phyloP scores from a whole-genome alignment of 2,888 invertebrate species.

The Drosophila greeni region DNA sequence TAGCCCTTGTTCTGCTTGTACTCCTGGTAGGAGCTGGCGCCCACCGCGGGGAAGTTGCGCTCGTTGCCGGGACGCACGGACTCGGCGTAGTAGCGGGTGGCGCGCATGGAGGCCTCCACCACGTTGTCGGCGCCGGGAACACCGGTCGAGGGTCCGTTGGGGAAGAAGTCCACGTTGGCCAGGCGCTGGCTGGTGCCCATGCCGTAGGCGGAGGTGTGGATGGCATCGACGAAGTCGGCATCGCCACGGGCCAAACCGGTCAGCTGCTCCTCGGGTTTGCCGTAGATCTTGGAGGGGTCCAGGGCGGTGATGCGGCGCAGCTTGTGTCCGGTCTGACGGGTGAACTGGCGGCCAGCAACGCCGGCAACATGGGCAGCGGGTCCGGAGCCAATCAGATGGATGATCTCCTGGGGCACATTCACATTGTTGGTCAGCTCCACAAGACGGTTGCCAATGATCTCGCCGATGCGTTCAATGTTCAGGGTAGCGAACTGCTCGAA shows the following conservation, averaged over 20 bases:
- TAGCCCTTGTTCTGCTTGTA: conserved; percentile 74
- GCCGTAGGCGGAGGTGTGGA: conserved; percentile 75
- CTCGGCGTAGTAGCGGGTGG: conserved; percentile 77
- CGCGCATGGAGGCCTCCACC: conserved; percentile 74
- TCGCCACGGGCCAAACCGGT: conserved; percentile 75
- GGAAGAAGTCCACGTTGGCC: conserved; percentile 77
- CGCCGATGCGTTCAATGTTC: conserved; percentile 67
- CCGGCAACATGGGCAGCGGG: conserved; percentile 77
- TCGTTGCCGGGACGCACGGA: conserved; percentile 76
- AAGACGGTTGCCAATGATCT: conserved; percentile 68
- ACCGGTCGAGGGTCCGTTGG: conserved; percentile 70
- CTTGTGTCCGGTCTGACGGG: conserved; percentile 71
- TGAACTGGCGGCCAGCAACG: conserved; percentile 71
- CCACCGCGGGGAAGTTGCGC: conserved; percentile 75
- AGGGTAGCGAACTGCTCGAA: conserved; percentile 63
- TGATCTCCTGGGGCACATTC: conserved; percentile 66
- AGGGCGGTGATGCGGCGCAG: conserved; percentile 77
- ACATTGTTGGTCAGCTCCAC: conserved; percentile 61
- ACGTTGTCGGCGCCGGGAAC: conserved; percentile 74
- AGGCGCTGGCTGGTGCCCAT: conserved; percentile 67
- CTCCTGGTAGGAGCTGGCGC: conserved; percentile 72
- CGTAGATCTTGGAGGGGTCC: conserved; percentile 72
- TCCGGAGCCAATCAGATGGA: conserved; percentile 74
- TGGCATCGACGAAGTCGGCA: conserved; percentile 77
- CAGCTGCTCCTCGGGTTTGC: conserved; percentile 60